phyloP scores from a whole-genome alignment of 1,140 invertebrate genomes.

The Bursaphelenchus mucronatus region DNA sequence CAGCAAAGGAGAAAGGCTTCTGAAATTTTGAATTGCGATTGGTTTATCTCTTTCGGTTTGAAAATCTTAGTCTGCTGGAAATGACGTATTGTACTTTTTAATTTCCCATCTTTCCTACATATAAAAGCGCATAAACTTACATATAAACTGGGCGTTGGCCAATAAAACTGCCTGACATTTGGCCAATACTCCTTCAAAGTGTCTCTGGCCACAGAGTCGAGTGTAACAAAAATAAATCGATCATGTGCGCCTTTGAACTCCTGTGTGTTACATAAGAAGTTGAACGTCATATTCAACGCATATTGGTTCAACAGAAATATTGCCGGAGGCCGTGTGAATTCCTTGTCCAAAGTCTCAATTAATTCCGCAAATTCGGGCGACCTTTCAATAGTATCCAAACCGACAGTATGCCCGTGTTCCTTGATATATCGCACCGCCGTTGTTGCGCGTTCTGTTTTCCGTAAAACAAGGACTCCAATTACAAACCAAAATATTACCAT shows the following conservation, averaged over 20 bases:
- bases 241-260: slow-evolving; percentile 54
- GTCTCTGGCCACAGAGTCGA: slow-evolving; percentile 53
- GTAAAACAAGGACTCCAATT: slow-evolving; percentile 49
- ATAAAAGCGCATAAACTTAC: slow-evolving; percentile 33
- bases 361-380: slow-evolving; percentile 48
- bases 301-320: slow-evolving; percentile 57
- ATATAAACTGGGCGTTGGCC: slow-evolving; percentile 58
- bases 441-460: slow-evolving; percentile 53
- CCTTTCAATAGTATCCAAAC: slow-evolving; percentile 47
- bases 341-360: slow-evolving; percentile 45
- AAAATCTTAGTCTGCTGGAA: neutral
- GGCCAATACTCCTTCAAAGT: slow-evolving; percentile 49
- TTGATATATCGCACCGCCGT: slow-evolving; percentile 52
- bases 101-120: neutral
- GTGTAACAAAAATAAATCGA: slow-evolving; percentile 55
- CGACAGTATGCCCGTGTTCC: slow-evolving; percentile 43
- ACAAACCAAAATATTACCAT: slow-evolving; percentile 44
- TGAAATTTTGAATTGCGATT: slow-evolving; percentile 31
- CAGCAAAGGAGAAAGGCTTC: slow-evolving; percentile 59
- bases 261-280: slow-evolving; percentile 57
- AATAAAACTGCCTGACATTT: slow-evolving; percentile 52
- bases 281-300: slow-evolving; percentile 60
- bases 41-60: neutral
- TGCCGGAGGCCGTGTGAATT: slow-evolving; percentile 52
- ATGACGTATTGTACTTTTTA: slow-evolving; percentile 10